Conservation (phyloP, 2,888 invertebrate species). For the Psylliodes chrysocephalus region DNA sequence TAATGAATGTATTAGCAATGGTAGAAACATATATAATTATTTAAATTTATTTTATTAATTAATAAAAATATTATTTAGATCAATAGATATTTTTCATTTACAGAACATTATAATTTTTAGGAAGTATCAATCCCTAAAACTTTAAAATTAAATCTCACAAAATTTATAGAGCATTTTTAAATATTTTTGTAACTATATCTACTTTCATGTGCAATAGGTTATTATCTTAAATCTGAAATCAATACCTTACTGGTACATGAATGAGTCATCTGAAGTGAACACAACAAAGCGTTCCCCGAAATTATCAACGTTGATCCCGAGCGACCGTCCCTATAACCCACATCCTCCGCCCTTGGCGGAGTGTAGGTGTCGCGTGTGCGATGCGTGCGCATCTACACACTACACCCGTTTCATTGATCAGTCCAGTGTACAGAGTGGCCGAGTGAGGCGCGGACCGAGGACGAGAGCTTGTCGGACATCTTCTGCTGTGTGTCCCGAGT, state of each 20-base stretch:
- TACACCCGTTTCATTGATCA: conserved; percentile 67
- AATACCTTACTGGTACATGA: too few species aligned
- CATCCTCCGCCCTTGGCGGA: conserved; percentile 21
- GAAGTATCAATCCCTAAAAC: too few species aligned
- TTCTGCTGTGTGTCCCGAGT: conserved; percentile 49
- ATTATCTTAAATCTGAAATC: background rate
- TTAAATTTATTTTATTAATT: too few species aligned
- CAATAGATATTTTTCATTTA: too few species aligned
- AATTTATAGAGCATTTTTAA: too few species aligned
- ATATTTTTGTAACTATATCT: too few species aligned
- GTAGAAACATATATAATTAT: too few species aligned
- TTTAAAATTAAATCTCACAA: too few species aligned
- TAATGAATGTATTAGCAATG: too few species aligned
- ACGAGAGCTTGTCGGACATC: conserved; percentile 49
- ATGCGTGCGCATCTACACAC: conserved; percentile 60
- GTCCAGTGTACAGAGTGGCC: conserved; percentile 44
- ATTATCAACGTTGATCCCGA: background rate
- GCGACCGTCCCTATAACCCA: conserved; percentile 2
- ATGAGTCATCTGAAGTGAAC: background rate
- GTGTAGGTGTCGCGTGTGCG: conserved; percentile 44
- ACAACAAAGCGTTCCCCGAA: background rate
- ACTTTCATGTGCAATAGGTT: too few species aligned
- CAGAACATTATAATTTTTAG: too few species aligned
- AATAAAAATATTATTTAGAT: too few species aligned
- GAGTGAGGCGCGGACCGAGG: conserved; percentile 53